Percentiles rank a stretch among this genome's conserved stretches.
These are phyloP conservation scores for Drosophila fungiperda DNA, from an alignment of 2,888 invertebrate species.

Conservation along the genomic window DNA sequence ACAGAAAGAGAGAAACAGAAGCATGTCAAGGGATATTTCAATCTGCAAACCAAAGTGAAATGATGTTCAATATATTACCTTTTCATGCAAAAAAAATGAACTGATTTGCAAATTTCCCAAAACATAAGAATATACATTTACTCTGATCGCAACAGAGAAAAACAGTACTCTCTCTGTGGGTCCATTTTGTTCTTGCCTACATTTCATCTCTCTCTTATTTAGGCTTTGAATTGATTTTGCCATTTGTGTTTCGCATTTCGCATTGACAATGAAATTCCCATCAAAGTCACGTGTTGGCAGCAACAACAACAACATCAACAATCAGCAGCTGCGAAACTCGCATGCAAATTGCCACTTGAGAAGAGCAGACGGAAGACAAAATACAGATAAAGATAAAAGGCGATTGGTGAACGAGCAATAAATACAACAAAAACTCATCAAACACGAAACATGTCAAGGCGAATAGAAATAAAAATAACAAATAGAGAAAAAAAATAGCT, in stretches of 20 bases:
- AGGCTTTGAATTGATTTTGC: slow-evolving; percentile 58
- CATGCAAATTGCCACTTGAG: slow-evolving; percentile 51
- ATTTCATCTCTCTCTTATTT: neutral
- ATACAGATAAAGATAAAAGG: slow-evolving; percentile 18
- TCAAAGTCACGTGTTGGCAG: slow-evolving; percentile 76
- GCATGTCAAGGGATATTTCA: no score
- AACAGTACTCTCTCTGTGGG: neutral
- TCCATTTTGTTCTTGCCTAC: neutral
- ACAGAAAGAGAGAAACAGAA: neutral
- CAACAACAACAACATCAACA: neutral
- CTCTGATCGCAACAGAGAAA: neutral
- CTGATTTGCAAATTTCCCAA: neutral
- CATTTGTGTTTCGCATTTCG: slow-evolving; percentile 56
- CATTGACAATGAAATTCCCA: slow-evolving; percentile 79
- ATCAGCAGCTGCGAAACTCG: slow-evolving; percentile 58
- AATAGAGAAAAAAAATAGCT: slow-evolving; percentile 38
- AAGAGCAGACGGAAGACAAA: slow-evolving; percentile 28
- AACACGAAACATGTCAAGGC: slow-evolving; percentile 63
- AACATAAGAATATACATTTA: neutral
- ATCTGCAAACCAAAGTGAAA: no score
- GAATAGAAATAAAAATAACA: slow-evolving; percentile 8
- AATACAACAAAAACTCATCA: slow-evolving; percentile 28
- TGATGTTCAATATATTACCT: neutral
- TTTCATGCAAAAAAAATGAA: neutral
- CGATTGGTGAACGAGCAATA: slow-evolving; percentile 15